Conservation (phyloP, 2,888 invertebrate genomes). For the Cabera pusaria region DNA sequence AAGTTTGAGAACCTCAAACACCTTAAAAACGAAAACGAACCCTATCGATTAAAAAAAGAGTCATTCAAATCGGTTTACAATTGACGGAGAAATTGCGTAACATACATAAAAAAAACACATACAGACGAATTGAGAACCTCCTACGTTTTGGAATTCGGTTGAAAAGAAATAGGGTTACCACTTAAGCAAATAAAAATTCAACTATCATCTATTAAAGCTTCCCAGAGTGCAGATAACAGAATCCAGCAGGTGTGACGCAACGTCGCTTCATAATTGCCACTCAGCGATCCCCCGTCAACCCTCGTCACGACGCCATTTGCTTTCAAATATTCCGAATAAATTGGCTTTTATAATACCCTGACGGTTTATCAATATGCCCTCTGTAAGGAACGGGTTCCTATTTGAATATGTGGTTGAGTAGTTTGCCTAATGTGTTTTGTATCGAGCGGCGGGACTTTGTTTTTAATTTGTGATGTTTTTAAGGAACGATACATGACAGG, state of each 20-base stretch:
- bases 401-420: conserved; percentile 15
- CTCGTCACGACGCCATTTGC: conserved; percentile 62
- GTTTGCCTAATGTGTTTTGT: conserved; percentile 1
- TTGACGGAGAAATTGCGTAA: no score
- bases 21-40: no score
- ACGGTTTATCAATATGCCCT: conserved; percentile 49
- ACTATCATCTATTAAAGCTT: conserved; percentile 9
- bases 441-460: no score
- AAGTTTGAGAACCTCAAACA: no score
- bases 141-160: no score
- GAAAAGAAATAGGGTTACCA: conserved; percentile 4
- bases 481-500: no score
- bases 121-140: no score
- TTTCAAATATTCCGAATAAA: conserved; percentile 59
- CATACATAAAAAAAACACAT: no score
- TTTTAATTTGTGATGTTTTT: no score
- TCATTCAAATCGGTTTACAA: no score
- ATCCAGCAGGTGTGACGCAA: conserved; percentile 43
- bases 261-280: conserved; percentile 59
- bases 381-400: conserved; percentile 21
- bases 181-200: conserved; percentile 14
- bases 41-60: no score
- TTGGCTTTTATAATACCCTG: conserved; percentile 53
- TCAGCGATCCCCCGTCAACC: conserved; percentile 65
- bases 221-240: conserved; percentile 22